phyloP scores from a whole-genome alignment of 1,140 invertebrate genomes.

The Temnothorax curvispinosus region DNA sequence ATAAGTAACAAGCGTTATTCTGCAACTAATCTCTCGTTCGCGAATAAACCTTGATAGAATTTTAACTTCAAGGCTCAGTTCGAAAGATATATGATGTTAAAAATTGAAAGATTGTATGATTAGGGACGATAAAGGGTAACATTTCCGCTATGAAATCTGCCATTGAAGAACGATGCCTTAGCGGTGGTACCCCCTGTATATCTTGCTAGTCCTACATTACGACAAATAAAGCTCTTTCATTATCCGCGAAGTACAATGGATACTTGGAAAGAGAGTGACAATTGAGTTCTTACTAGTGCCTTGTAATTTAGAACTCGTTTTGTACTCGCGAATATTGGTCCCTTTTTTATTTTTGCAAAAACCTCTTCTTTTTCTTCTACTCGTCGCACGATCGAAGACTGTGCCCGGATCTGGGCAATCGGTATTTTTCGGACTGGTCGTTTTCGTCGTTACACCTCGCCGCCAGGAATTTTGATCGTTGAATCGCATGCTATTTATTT shows the following conservation, averaged over 20 bases:
- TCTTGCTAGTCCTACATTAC: slow-evolving; percentile 26
- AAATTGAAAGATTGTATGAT: slow-evolving; percentile 13
- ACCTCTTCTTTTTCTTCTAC: not conserved
- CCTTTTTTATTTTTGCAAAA: slow-evolving; percentile 7
- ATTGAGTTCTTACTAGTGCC: slow-evolving; percentile 64
- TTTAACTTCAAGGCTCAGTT: not conserved
- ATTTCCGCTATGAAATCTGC: not conserved
- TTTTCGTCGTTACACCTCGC: slow-evolving; percentile 12
- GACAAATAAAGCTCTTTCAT: slow-evolving; percentile 28
- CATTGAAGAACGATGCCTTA: not conserved
- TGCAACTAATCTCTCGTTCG: not conserved
- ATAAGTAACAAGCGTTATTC: not conserved
- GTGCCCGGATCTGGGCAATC: slow-evolving; percentile 9
- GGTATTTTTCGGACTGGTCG: slow-evolving; percentile 25
- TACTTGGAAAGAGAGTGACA: slow-evolving; percentile 32
- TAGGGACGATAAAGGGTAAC: not conserved
- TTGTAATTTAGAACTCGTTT: slow-evolving; percentile 64
- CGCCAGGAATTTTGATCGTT: slow-evolving; percentile 41
- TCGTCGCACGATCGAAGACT: not conserved
- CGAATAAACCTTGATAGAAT: not conserved
- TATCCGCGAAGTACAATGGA: slow-evolving; percentile 6
- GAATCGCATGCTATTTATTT: slow-evolving; percentile 61
- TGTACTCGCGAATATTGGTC: slow-evolving; percentile 34
- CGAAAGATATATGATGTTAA: not conserved
- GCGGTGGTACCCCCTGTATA: not conserved